Conservation (phyloP, 2,113 vertebrate species). For the Poeciliopsis prolifica region DNA sequence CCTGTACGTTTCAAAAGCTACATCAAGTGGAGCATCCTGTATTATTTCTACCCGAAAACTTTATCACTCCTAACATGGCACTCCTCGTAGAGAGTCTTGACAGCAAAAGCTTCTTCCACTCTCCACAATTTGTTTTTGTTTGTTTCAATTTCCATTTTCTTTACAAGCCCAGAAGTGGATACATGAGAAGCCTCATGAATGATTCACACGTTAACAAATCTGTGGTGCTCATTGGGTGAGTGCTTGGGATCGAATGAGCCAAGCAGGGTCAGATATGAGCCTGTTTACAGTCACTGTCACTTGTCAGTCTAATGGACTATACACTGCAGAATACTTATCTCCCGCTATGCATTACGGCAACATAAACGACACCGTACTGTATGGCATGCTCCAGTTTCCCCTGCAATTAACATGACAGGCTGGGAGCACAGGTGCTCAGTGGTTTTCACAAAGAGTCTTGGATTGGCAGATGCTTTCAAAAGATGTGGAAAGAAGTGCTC, state of each 20-base stretch:
- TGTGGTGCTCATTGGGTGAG: conserved; percentile 76
- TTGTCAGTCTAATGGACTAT: conserved; percentile 63
- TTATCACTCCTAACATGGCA: conserved; percentile 35
- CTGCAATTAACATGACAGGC: conserved; percentile 28
- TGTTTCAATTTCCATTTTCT: conserved; percentile 12
- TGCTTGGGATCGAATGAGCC: conserved; percentile 68
- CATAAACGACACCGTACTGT: conserved; percentile 37
- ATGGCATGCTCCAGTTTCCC: conserved; percentile 55
- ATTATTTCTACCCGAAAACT: background rate
- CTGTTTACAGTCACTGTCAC: conserved; percentile 73
- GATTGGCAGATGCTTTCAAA: conserved; percentile 37
- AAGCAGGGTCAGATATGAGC: conserved; percentile 55
- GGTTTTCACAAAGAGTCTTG: conserved; percentile 39
- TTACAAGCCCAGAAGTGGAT: conserved; percentile 47
- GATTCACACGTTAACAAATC: conserved; percentile 75
- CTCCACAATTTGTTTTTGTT: conserved; percentile 40
- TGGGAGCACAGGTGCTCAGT: conserved; percentile 35
- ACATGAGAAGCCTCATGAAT: conserved; percentile 67
- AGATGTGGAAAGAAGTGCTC: conserved; percentile 35
- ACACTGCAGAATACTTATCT: conserved; percentile 54
- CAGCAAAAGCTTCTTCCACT: conserved; percentile 29
- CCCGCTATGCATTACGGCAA: conserved; percentile 68
- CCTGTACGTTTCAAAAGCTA: background rate
- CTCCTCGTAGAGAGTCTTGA: conserved; percentile 7
- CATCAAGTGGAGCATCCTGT: background rate